Base-by-base conservation (phyloP, 2,113 vertebrate species). In the Anolis sagrei region DNA sequence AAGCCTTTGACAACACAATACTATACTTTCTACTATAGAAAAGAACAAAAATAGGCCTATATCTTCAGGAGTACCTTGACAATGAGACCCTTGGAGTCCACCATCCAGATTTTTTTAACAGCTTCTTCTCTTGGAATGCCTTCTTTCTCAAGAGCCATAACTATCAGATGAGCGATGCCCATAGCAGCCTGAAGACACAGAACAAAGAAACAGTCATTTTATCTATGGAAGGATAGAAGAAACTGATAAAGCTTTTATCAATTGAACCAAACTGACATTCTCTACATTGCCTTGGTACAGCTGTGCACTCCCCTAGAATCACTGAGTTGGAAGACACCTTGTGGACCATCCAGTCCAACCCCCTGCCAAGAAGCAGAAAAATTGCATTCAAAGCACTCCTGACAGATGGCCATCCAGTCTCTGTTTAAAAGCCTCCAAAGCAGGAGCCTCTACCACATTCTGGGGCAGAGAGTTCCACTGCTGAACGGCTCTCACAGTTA, bases 111-210 rank as follows among this genome's bases (percentile, higher is more conserved):
- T 92, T 97, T 98, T 91, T 94, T 96, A 80, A 97, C 54, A 79
- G 97, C 96, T 85, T 95, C 93, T 27, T 97, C 96, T 84, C 92
- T 95, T 1, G 97, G 34, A 36, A 97, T 90, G 1, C 98, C 98
- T 94, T 99, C 98, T 91, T 99, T 99, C 93, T 97, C 95, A 98
- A 99, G 98, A 68, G 98, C 98, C 98, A 99, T 98, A 87, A 97
- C 84, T 91, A 99, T 95, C 62, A 99, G 96, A 80, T 99, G 97
- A 88, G 98, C 98, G 78, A 99, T 99, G 11, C 99, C 99, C 95
- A 99, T 95, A 0, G 99, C 98, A 91, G 99, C 99, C 99, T 99
- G 39, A 85, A 75, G 89, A 83, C 1, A 36, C 11, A 66, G 18
- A 6, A 29, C 34, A 29, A 3, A 29, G 4, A 68, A 49, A 8